Base-by-base conservation (phyloP, 1,140 invertebrate species). In the Mizuhopecten yessoensis region DNA sequence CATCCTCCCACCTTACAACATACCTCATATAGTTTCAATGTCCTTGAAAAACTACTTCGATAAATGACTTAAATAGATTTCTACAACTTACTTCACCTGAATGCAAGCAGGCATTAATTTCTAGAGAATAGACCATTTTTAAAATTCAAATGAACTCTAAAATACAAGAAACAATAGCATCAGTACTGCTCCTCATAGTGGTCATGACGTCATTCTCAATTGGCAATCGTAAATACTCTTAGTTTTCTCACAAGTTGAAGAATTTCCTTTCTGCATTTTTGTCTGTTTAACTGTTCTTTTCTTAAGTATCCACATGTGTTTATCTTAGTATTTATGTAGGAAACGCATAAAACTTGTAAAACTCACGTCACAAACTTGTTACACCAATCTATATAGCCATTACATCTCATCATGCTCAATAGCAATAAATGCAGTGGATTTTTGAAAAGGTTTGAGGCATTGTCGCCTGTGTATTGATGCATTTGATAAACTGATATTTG, bases 331-430 rank as follows among this genome's bases (percentile, higher is more conserved):
- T 75, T 29, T n/a, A 75, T 7, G 57, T 3, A 75, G n/a, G 23
- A 75, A 75, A 75, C 11, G 57, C n/a, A n/a, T n/a, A 75, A n/a
- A 75, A 29, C 57, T 75, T n/a, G 57, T 75, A 75, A 75, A 75
- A 75, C n/a, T 75, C 57, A 17, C n/a, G 57, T n/a, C 57, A 75
- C 57, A 29, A 45, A n/a, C n/a, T 75, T 75, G 57, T 75, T 75
- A n/a, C n/a, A 75, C n/a, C n/a, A 45, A 17, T 75, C 11, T 5
- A 75, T 0, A 39, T 39, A 5, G 36, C 13, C 36, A 39, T 39
- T 13, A 39, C 13, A n/a, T 39, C 23, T 29, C 57, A 17, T 29
- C 9, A 75, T 7, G 2, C 57, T 29, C 5, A 75, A 75, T 29
- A 75, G 29, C n/a, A 75, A 29, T 29, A 13, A 10, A 13, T 5